These are phyloP conservation scores for Caenorhabditis becei DNA, from an alignment of 2,888 invertebrate species.

Conservation along the genomic window DNA sequence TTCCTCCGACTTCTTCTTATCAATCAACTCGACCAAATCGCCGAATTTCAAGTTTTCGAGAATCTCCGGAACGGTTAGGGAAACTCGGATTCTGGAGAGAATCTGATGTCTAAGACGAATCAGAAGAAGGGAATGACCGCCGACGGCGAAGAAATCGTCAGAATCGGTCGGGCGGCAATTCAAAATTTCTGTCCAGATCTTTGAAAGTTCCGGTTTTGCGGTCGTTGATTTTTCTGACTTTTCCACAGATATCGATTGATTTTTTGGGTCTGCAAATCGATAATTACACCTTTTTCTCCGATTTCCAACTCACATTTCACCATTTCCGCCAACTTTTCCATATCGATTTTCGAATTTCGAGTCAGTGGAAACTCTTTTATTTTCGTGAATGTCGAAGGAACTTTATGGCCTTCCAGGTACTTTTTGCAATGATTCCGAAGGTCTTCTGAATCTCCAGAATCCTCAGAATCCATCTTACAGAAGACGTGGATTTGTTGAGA, in stretches of 20 bases:
- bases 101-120: conserved; percentile 64
- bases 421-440: conserved; percentile 54
- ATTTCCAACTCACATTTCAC: conserved; percentile 14
- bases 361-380: conserved; percentile 77
- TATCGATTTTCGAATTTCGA: conserved; percentile 68
- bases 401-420: conserved; percentile 72
- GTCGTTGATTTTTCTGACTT: not conserved
- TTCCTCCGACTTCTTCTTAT: not conserved
- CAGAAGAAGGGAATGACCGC: conserved; percentile 74
- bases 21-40: conserved; percentile 10
- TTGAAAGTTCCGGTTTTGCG: too few species aligned
- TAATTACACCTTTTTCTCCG: too few species aligned
- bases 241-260: not conserved
- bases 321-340: conserved; percentile 21
- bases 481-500: conserved; percentile 68
- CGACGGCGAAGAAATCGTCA: conserved; percentile 69
- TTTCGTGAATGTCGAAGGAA: conserved; percentile 69
- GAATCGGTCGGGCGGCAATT: not conserved
- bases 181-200: not conserved
- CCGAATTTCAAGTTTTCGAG: conserved; percentile 47
- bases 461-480: conserved; percentile 25
- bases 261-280: not conserved
- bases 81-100: conserved; percentile 31
- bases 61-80: conserved; percentile 51
- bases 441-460: not conserved